Evolutionary conservation across 2,797 vertebrate genomes (phyloP).

Genomic region (Synaphobranchus kaupii): DNA sequence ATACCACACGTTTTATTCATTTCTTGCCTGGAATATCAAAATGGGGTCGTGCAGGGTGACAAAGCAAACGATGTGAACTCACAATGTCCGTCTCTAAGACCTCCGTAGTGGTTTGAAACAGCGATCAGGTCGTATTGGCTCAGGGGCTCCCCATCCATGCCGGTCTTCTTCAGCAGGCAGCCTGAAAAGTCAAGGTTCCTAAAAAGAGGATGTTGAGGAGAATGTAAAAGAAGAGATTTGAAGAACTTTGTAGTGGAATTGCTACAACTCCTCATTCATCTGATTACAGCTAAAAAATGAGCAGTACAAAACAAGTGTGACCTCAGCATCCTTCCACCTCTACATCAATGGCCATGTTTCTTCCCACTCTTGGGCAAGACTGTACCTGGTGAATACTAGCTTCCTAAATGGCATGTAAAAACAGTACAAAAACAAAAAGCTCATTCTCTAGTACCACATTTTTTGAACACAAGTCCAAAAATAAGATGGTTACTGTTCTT

Average conservation of each 20-base stretch:
- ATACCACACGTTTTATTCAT: too few species aligned
- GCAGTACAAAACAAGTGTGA: background rate
- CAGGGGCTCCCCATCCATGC: conserved; percentile 68
- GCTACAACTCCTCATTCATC: background rate
- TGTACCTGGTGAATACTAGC: background rate
- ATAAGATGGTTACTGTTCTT: too few species aligned
- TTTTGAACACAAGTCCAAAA: too few species aligned
- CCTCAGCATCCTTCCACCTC: background rate
- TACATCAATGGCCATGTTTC: background rate
- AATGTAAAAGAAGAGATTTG: background rate
- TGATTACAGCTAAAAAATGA: background rate
- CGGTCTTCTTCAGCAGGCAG: conserved; percentile 77
- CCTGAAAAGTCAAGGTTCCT: conserved; percentile 83
- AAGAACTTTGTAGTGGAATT: background rate
- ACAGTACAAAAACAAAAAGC: too few species aligned
- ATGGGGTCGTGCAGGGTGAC: background rate
- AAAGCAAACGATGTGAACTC: conserved; percentile 38
- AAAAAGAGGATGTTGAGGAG: conserved; percentile 31
- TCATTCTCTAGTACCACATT: too few species aligned
- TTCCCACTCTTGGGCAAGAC: background rate
- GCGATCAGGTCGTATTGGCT: conserved; percentile 87
- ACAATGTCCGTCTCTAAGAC: conserved; percentile 87
- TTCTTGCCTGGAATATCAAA: background rate
- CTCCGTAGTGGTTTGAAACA: conserved; percentile 88
- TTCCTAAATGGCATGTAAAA: background rate